Evolutionary conservation across 2,888 invertebrate species (phyloP), one percentile per base, ranked within the genome.

Genomic region (Phortica magna): DNA sequence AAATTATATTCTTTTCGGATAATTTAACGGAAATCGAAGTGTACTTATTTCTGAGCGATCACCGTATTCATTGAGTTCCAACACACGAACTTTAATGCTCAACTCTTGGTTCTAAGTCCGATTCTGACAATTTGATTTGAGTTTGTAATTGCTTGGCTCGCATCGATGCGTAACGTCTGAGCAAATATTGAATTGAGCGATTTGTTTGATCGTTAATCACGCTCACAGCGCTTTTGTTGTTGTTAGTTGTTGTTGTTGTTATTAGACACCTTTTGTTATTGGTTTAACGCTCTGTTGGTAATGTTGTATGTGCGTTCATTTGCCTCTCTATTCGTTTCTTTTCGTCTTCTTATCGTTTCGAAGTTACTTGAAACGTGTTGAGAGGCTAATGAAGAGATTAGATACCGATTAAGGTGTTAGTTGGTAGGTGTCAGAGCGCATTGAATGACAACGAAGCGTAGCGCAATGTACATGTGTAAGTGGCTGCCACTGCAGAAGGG

Each of bases 341-440:
- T 19, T 59, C 48, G 14, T 14, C 42, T 14, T 68, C 17, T 68
- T 68, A 48, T 59, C 48, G 14, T 14, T 48, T 14, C 48, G 14
- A 14, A 31, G 31, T 31, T 12, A 71, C 70, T 71, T 71, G 55
- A 71, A 53, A 53, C 1, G 22, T 55, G n/a, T 14, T 53, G 31
- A 71, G 42, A n/a, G 43, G 70, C 70, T 55, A 71, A 71, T 71
- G 19, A 53, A 55, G n/a, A 71, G 70, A 71, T 71, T 67, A 67
- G 67, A 41, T 42, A 53, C 14, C 12, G 53, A 71, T 71, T 67
- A 71, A 53, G 53, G 53, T 55, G 55, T 31, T 71, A 55, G 53
- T 71, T 71, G 70, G 14, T 71, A 68, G 70, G 55, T 55, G 70
- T 71, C 31, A 55, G 31, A 71, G 42, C 17, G 43, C 12, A 31